Conservation (phyloP, 2,797 vertebrate genomes). For the Platyrinchus mystaceus region DNA sequence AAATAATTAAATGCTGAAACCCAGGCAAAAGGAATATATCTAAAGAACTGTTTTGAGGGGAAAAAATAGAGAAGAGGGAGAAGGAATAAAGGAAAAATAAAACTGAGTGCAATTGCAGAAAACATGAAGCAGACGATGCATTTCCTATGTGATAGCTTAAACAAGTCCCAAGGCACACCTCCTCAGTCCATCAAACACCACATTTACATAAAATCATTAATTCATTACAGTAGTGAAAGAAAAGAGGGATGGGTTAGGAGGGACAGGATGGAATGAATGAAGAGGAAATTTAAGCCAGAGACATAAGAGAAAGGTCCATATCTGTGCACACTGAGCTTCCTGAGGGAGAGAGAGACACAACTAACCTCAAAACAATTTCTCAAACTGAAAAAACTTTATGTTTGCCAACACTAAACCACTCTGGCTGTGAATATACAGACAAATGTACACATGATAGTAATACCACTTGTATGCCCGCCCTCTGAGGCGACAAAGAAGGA, state of each 20-base stretch:
- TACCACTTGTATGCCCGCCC: background rate
- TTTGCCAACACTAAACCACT: background rate
- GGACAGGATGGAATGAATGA: constrained; percentile 1
- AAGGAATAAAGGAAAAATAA: constrained; percentile 14
- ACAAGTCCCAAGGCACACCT: constrained; percentile 56
- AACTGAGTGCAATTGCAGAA: background rate
- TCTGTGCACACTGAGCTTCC: accelerated
- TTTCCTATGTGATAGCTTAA: constrained; percentile 57
- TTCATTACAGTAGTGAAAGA: constrained; percentile 43
- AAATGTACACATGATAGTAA: accelerated
- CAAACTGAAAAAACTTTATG: background rate
- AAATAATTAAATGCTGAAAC: constrained; percentile 17
- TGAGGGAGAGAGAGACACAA: background rate
- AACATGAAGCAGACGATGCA: constrained; percentile 34
- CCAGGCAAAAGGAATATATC: background rate
- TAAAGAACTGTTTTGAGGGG: constrained; percentile 18
- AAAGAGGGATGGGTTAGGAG: background rate
- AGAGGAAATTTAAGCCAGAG: background rate
- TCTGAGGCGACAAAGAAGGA: background rate
- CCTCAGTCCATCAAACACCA: constrained; percentile 42
- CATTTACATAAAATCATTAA: constrained; percentile 71
- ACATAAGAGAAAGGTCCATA: background rate
- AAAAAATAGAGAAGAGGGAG: background rate
- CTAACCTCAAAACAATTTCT: background rate
- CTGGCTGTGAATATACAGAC: background rate